phyloP scores from a whole-genome alignment of 2,113 vertebrate species.

The Brachypodius melanocephalos region DNA sequence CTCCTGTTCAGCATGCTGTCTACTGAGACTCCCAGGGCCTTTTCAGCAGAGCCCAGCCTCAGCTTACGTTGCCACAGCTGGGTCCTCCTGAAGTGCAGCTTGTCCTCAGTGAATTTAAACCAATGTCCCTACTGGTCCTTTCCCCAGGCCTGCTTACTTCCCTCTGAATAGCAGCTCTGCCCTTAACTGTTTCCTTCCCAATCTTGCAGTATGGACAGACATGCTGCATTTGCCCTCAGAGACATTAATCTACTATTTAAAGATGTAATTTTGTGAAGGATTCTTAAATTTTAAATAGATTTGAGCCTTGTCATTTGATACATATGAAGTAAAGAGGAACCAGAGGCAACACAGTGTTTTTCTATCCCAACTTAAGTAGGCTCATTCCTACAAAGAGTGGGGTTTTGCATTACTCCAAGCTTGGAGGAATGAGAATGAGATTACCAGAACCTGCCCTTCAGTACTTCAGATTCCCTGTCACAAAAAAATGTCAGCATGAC shows the following conservation, averaged over 20 bases:
- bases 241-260: background rate
- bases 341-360: background rate
- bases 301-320: background rate
- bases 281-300: background rate
- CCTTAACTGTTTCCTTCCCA: background rate
- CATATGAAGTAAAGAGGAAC: background rate
- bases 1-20: background rate
- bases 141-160: background rate
- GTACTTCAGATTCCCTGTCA: background rate
- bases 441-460: background rate
- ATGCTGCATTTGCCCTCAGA: accelerated
- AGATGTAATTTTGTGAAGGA: background rate
- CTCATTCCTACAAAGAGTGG: background rate
- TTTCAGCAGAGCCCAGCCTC: background rate
- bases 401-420: background rate
- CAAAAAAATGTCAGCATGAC: background rate
- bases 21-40: background rate
- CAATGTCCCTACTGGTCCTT: background rate
- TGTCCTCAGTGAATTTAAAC: background rate
- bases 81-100: background rate
- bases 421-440: background rate
- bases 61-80: background rate
- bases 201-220: background rate
- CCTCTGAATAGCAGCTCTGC: background rate
- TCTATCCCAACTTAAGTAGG: background rate